These are phyloP conservation scores for Tetramorium bicarinatum DNA, from an alignment of 2,888 invertebrate genomes.

Conservation along the genomic window DNA sequence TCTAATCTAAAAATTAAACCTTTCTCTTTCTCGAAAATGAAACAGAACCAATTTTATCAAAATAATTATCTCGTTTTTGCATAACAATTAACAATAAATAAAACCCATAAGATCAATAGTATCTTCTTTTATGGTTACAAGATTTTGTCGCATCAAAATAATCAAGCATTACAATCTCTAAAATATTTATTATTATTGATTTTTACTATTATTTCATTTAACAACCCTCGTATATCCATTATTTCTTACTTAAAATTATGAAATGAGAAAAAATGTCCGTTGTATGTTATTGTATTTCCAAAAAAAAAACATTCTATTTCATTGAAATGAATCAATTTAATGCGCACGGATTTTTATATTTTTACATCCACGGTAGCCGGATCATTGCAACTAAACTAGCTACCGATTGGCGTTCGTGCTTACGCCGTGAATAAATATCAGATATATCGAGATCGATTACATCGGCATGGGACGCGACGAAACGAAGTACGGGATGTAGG, in stretches of 20 bases:
- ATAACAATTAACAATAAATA: no score
- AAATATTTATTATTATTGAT: neutral
- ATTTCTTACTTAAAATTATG: neutral
- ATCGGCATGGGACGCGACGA: neutral
- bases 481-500: conserved; percentile 13
- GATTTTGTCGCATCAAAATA: neutral
- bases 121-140: neutral
- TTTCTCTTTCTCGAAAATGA: no score
- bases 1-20: no score
- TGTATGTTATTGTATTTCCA: no score
- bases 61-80: no score
- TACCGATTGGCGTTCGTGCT: neutral
- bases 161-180: neutral
- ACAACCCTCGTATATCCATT: neutral
- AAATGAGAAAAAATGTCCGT: neutral
- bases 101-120: no score
- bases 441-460: conserved; percentile 32
- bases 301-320: neutral
- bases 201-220: neutral
- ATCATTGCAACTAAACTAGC: conserved; percentile 1
- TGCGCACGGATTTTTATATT: neutral
- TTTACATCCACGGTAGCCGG: neutral
- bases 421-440: conserved; percentile 14
- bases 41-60: no score
- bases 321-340: neutral